These are phyloP conservation scores for Pica pica DNA, from an alignment of 2,113 vertebrate species.

Conservation along the genomic window DNA sequence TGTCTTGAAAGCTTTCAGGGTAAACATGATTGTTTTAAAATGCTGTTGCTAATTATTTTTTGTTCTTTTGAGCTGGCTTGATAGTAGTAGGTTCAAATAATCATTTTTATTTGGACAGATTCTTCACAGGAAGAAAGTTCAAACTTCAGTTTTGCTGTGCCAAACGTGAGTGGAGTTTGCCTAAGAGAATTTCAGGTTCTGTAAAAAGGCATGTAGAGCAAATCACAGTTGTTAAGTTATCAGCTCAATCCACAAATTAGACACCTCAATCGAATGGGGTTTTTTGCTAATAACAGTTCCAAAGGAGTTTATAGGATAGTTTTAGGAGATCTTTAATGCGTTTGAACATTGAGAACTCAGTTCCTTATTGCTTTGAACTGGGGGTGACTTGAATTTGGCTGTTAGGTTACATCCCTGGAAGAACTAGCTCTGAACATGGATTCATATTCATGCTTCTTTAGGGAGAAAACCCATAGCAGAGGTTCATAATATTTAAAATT, in stretches of 20 bases:
- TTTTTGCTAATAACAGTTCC: background rate
- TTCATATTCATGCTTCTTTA: background rate
- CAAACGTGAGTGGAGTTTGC: background rate
- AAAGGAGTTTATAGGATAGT: background rate
- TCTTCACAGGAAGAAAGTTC: background rate
- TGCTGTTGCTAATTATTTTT: background rate
- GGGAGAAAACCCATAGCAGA: background rate
- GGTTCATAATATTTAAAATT: background rate
- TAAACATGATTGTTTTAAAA: background rate
- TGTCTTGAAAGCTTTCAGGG: background rate
- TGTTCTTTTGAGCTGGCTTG: background rate
- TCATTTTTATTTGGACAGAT: background rate
- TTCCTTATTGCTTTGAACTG: background rate
- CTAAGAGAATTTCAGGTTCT: background rate
- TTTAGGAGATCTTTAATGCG: background rate
- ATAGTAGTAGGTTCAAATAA: background rate
- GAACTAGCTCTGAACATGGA: background rate
- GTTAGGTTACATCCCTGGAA: background rate
- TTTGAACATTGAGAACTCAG: background rate
- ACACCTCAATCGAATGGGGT: background rate
- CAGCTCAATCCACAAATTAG: background rate
- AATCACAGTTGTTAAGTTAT: background rate
- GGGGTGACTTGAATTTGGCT: background rate
- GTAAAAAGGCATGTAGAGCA: background rate
- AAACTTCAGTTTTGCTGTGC: background rate